Conservation (phyloP, 2,888 invertebrate species). For the Dione vanillae region DNA sequence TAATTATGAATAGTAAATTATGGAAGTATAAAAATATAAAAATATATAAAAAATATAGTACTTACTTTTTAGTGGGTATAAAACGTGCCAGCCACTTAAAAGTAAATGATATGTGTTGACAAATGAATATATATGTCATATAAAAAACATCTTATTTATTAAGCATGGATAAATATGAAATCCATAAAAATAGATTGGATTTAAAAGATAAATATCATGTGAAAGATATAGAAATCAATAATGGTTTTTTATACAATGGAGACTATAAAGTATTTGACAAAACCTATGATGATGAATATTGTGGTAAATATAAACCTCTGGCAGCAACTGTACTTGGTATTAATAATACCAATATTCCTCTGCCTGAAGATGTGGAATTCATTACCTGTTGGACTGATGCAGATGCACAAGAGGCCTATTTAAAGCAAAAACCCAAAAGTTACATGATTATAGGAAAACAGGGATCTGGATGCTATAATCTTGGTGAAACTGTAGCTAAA, state of each 20-base stretch:
- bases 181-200: conserved; percentile 57
- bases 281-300: conserved; percentile 38
- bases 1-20: too few species aligned
- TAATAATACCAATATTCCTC: conserved; percentile 67
- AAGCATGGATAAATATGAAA: conserved; percentile 43
- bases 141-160: background rate
- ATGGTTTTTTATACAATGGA: conserved; percentile 57
- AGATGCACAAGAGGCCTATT: conserved; percentile 77
- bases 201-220: conserved; percentile 58
- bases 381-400: conserved; percentile 78
- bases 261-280: conserved; percentile 50
- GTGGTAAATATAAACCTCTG: conserved; percentile 52
- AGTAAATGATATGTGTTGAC: background rate
- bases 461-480: conserved; percentile 74
- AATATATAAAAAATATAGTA: background rate
- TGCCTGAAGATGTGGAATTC: conserved; percentile 52
- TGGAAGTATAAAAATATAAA: too few species aligned
- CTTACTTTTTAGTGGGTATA: background rate
- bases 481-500: conserved; percentile 84
- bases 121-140: conserved; percentile 3
- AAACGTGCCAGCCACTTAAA: background rate
- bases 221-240: conserved; percentile 53
- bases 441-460: conserved; percentile 86
- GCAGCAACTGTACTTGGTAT: conserved; percentile 69
- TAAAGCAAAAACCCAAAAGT: conserved; percentile 80